Evolutionary conservation across 2,113 vertebrate genomes (phyloP), one percentile per base, ranked within the genome.

Genomic region (Caracal caracal): DNA sequence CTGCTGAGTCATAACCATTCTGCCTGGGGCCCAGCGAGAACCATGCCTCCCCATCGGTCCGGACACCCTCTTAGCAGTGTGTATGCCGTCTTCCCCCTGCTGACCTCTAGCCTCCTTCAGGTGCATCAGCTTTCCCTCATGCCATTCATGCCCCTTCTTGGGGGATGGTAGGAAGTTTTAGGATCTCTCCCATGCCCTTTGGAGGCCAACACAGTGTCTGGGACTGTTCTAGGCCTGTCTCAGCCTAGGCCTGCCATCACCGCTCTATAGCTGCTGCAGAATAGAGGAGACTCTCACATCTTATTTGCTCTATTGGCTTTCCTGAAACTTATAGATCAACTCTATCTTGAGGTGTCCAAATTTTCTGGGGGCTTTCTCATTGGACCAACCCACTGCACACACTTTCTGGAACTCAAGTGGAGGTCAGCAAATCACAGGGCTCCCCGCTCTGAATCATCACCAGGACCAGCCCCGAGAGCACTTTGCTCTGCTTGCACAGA

Each of bases 401-500:
- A 43, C 22, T 6, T 30, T 83, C 22, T 11, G 79, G 40, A 51
- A 20, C 10, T 61, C 22, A 71, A 6, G 1, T 35, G 51, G 59
- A 30, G 28, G 47, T 20, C 51, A 30, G 17, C 7, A 2, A 49
- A 78, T 26, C 3, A 33, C 22, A 61, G 28, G 20, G 26, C 15
- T 10, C 15, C 79, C 28, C 26, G 3, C 8, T 37, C 49, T 51
- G 71, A 40, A 22, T n/a, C 47, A 49, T 6, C 15, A 11, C 10
- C 1, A 2, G 2, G 56, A 5, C 20, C 15, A 13, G 26, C 24
- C 22, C 63, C 0, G 3, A 40, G 24, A 30, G 4, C 5, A 10
- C 17, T 79, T 65, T 16, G 49, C n/a, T 71, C 12, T 1, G 0
- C 30, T 20, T 2, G 15, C 22, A 30, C 17, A 56, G 84, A 51